Evolutionary conservation across 37 sponge, comb jelly and placozoan species (phyloP).

Genomic region (Crambe crambe): DNA sequence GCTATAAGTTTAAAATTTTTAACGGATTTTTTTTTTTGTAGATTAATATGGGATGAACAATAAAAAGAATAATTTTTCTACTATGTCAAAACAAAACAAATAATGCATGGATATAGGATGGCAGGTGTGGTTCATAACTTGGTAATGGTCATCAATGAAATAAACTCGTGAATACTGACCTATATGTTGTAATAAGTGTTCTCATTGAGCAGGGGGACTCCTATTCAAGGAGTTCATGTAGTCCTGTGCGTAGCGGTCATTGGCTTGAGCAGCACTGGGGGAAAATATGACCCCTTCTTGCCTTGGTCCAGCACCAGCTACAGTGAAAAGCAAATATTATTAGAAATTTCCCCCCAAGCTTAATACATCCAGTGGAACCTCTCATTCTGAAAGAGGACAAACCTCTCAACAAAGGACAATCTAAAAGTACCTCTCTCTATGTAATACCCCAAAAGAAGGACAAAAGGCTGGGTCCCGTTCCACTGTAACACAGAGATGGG

Average conservation of each 20-base stretch:
- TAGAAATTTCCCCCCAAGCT: neutral
- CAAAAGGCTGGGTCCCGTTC: too few species aligned
- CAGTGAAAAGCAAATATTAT: neutral
- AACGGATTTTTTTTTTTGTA: too few species aligned
- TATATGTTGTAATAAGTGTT: slow-evolving; percentile 5
- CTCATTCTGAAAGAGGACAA: neutral
- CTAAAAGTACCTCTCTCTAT: too few species aligned
- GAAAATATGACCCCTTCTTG: slow-evolving; percentile 19
- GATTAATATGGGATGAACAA: too few species aligned
- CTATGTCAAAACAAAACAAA: too few species aligned
- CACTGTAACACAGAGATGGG: too few species aligned
- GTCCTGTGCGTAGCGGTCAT: slow-evolving; percentile 49
- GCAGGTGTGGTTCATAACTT: neutral
- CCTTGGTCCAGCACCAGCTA: neutral
- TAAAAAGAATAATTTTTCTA: too few species aligned
- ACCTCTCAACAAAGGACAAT: neutral
- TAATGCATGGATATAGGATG: too few species aligned
- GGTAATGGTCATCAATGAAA: neutral
- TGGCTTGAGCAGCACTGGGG: slow-evolving; percentile 14
- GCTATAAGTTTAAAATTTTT: too few species aligned
- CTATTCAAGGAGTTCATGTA: slow-evolving; percentile 39
- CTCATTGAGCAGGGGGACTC: neutral
- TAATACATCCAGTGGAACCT: neutral
- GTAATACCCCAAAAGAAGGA: too few species aligned
- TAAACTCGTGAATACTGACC: neutral